Percentiles rank a stretch among this genome's conserved stretches.
Evolutionary conservation across 2,888 invertebrate species (phyloP).

Genomic region (Rhaphigaster nebulosa): DNA sequence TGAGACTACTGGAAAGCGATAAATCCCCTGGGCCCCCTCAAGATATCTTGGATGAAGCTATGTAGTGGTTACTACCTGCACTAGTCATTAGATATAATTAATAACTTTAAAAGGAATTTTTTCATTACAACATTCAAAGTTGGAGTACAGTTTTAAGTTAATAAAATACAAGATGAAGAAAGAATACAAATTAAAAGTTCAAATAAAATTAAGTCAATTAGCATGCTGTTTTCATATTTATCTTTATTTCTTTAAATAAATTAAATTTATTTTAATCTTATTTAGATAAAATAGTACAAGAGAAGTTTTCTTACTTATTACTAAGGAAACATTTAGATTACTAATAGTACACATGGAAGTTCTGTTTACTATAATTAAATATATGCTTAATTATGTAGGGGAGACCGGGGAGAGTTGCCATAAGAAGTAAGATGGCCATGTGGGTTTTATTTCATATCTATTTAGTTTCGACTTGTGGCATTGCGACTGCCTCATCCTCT

Average conservation of each 20-base stretch:
- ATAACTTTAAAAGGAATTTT: neutral
- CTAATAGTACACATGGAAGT: neutral
- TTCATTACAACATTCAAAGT: neutral
- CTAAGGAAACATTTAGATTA: neutral
- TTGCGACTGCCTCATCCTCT: too few relatives aligned
- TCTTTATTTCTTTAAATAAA: neutral
- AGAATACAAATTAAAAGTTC: neutral
- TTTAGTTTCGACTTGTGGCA: too few relatives aligned
- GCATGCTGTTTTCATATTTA: neutral
- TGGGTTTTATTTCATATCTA: too few relatives aligned
- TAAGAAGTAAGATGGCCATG: too few relatives aligned
- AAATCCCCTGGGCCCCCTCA: neutral
- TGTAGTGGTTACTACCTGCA: neutral
- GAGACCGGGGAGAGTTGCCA: too few relatives aligned
- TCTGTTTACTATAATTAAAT: neutral
- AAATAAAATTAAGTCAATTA: neutral
- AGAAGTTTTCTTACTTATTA: neutral
- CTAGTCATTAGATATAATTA: neutral
- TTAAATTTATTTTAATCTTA: neutral
- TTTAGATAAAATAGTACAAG: neutral
- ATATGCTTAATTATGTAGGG: neutral
- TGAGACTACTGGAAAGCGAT: neutral
- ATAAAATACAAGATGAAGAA: neutral
- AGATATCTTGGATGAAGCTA: neutral
- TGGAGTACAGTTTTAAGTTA: neutral